Evolutionary conservation across 2,113 vertebrate genomes (phyloP).

Genomic region (Cranoglanis bouderius): DNA sequence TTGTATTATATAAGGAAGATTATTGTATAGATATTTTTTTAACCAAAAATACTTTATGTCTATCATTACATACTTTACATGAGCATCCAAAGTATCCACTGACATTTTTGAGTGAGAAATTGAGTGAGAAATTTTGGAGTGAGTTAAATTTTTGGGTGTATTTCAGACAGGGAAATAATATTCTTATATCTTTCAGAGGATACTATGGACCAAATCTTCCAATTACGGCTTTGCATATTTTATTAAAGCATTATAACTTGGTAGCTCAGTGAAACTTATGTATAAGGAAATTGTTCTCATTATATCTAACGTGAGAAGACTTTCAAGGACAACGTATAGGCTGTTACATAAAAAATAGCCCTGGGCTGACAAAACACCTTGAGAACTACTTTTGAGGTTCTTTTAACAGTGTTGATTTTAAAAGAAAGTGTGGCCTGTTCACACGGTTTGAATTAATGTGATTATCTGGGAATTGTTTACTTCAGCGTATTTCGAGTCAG

Average conservation of each 20-base stretch:
- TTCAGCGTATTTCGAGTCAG: not conserved
- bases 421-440: not conserved
- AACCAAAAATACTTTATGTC: not conserved
- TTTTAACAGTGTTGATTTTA: not conserved
- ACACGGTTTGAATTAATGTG: constrained; percentile 26
- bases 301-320: not conserved
- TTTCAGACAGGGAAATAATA: too few relatives aligned
- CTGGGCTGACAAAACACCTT: not conserved
- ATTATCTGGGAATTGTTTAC: constrained; percentile 30
- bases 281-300: not conserved
- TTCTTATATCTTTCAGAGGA: too few relatives aligned
- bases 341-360: not conserved
- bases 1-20: not conserved
- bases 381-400: not conserved
- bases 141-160: too few relatives aligned
- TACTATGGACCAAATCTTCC: too few relatives aligned
- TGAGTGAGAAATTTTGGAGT: too few relatives aligned
- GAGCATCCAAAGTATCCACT: not conserved
- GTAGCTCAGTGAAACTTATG: not conserved
- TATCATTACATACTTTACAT: not conserved
- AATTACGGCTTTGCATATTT: not conserved
- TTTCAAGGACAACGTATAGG: not conserved
- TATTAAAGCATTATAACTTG: not conserved
- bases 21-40: not conserved
- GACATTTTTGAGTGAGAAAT: too few relatives aligned